Base-by-base conservation (phyloP, 1,140 invertebrate species). In the Octopus sinensis region DNA sequence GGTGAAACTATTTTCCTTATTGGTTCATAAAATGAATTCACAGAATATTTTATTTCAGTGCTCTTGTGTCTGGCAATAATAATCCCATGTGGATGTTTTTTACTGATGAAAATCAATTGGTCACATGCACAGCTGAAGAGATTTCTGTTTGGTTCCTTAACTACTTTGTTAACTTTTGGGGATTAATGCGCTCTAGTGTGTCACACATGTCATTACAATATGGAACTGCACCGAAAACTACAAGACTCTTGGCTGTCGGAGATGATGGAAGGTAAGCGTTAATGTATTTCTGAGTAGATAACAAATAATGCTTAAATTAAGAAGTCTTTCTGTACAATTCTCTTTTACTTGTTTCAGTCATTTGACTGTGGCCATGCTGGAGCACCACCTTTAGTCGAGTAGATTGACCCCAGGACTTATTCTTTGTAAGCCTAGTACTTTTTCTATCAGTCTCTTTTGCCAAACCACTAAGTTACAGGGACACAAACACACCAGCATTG, bases 41-140 rank as follows among this genome's bases (percentile, higher is more conserved):
- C 30, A 43, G 30, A 43, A 43, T 43, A 43, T 43, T 43, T 43
- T 43, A 43, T 23, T 73, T 23, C 84, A 86, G 30, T 79, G 89
- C 88, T 82, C 78, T 87, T 79, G 87, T 87, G 4, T 86, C 89
- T n/a, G 89, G 88, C 23, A 81, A 85, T 10, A 86, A 89, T 75
- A 90, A 89, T 12, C 79, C 90, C 7, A 79, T 88, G 82, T 91
- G 90, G 90, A 90, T 91, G 88, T 89, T 89, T 9, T 83, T 90
- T 10, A 90, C 89, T 5, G 88, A 90, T 83, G 89, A 90, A 76
- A 87, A 89, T 56, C 76, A 88, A 10, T 82, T 91, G 10, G 90
- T 88, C 79, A 79, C 88, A 43, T 85, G 87, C 83, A 90, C 90
- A 54, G 83, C 85, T 79, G 84, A 86, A 43, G 84, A 85, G 68